phyloP scores from a whole-genome alignment of 1,140 invertebrate genomes.

The Cherax destructor region DNA sequence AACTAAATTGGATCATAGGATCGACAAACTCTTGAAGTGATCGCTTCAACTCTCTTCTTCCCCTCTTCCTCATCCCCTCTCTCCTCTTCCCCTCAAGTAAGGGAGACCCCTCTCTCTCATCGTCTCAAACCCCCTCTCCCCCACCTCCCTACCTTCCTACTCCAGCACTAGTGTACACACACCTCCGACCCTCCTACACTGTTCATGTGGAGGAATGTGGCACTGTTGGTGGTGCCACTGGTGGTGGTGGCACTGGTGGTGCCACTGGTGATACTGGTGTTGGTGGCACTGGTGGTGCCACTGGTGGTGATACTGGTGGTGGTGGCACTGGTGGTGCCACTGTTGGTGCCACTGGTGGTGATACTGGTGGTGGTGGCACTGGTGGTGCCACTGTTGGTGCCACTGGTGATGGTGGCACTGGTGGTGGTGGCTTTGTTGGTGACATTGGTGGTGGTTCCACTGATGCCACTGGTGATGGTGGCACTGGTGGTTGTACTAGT shows the following conservation, averaged over 20 bases:
- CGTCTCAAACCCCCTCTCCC: background rate
- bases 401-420: background rate
- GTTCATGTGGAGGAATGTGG: background rate
- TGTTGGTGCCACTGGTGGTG: background rate
- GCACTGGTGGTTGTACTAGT: background rate
- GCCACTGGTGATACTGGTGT: background rate
- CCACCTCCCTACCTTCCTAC: background rate
- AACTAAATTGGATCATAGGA: slow-evolving; percentile 16
- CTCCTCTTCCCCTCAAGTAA: background rate
- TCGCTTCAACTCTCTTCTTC: background rate
- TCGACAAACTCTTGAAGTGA: background rate
- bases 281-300: background rate
- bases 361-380: background rate
- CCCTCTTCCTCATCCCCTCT: background rate
- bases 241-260: background rate
- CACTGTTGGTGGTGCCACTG: background rate
- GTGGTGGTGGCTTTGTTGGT: background rate
- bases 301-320: background rate
- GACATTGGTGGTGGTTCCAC: background rate
- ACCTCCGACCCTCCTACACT: background rate
- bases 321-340: background rate
- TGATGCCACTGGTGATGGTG: background rate
- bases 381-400: background rate
- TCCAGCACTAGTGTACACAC: background rate
- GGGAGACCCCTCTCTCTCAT: background rate